A percentile compares a stretch with the other conserved stretches of the same genome.
Evolutionary conservation across 2,113 vertebrate species (phyloP).

Genomic region (Cephalopterus ornatus): DNA sequence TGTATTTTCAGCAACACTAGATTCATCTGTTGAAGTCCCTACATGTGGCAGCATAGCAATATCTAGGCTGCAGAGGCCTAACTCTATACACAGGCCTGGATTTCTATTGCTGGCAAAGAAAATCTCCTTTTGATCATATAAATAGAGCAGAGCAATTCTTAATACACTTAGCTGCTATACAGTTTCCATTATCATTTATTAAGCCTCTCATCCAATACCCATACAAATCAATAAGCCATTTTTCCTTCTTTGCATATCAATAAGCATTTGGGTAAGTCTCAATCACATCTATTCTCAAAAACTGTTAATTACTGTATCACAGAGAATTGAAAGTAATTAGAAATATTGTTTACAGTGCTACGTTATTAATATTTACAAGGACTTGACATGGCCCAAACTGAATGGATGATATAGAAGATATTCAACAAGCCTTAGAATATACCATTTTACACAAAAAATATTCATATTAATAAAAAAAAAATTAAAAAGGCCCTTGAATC

Average conservation of each 20-base stretch:
- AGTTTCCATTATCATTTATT: background rate
- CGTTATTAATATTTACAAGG: accelerated
- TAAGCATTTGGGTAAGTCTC: background rate
- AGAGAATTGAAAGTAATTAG: background rate
- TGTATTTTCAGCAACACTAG: background rate
- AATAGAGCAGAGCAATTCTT: background rate
- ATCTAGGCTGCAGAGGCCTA: background rate
- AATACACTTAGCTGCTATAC: background rate
- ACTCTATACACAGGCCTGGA: background rate
- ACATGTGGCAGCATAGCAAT: background rate
- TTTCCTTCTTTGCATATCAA: background rate
- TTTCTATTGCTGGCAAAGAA: background rate
- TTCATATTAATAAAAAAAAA: background rate
- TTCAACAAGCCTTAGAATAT: background rate
- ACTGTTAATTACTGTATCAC: background rate
- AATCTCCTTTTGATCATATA: background rate
- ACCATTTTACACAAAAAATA: background rate
- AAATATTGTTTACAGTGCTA: background rate
- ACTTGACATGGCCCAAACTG: background rate
- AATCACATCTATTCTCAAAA: background rate
- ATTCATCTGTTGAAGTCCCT: background rate
- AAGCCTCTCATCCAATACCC: background rate
- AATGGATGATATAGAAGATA: background rate
- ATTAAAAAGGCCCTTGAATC: background rate
- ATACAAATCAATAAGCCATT: background rate